Conservation (phyloP, 2,888 invertebrate species). For the Strigamia maritima region DNA sequence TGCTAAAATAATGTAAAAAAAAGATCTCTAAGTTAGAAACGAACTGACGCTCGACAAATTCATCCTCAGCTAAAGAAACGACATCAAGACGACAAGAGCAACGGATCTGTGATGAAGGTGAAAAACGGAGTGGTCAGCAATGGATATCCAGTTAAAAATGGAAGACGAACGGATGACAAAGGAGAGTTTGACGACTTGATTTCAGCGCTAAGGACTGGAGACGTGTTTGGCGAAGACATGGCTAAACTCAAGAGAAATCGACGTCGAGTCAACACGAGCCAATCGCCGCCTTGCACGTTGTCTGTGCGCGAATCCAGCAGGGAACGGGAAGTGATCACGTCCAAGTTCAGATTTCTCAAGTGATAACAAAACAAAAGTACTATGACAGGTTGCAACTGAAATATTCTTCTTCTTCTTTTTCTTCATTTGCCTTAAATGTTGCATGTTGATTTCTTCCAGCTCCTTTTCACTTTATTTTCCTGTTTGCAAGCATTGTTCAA, state of each 20-base stretch:
- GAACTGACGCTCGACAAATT: constrained; percentile 18
- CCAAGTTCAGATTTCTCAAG: not conserved
- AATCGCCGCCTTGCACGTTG: constrained; percentile 40
- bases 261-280: constrained; percentile 38
- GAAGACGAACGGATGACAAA: constrained; percentile 53
- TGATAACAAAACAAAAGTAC: not conserved
- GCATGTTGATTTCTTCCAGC: too few species aligned
- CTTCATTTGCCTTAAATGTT: not conserved
- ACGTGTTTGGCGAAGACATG: constrained; percentile 92
- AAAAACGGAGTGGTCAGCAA: constrained; percentile 48
- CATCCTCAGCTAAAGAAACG: constrained; percentile 67
- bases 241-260: constrained; percentile 76
- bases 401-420: too few species aligned
- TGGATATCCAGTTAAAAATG: constrained; percentile 53
- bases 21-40: not conserved
- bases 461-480: too few species aligned
- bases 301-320: constrained; percentile 39
- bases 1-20: not conserved
- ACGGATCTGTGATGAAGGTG: constrained; percentile 45
- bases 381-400: not conserved
- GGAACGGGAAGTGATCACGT: constrained; percentile 39
- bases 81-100: constrained; percentile 78
- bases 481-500: too few species aligned
- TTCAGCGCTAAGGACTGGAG: constrained; percentile 87
- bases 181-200: constrained; percentile 96